Base-by-base conservation (phyloP, 1,140 invertebrate genomes). In the Apis florea region DNA sequence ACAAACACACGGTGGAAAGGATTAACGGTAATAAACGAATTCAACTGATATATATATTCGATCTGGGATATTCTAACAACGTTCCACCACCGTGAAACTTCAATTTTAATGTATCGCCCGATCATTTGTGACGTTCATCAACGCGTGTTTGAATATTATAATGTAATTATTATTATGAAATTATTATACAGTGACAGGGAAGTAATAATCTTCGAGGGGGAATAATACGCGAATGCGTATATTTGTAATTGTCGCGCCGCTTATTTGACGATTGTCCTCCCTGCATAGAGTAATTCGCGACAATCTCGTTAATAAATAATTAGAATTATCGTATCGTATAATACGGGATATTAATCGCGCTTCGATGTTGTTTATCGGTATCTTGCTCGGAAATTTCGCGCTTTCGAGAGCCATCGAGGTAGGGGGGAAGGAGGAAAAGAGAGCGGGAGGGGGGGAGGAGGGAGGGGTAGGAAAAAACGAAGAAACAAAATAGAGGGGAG, bases 221-320 rank as follows among this genome's bases (percentile, higher is more conserved):
- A 53, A 83, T 83, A 85, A 86, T 86, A 40, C 31, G 70, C 63
- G 63, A 79, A 64, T 59, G 73, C 63, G 73, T 2, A 2, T 40
- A 40, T 76, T 79, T 74, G 85, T 82, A 81, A 86, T 85, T 79
- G 85, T 77, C 85, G 79, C 81, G 82, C 83, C 84, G 80, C 61
- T 58, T 73, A 66, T 88, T 86, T 82, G 82, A 82, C 64, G 72
- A 82, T 79, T 82, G 83, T 58, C 74, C 56, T 58, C 74, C 56
- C 59, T 61, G 31, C 21, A 51, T n/a, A 21, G 15, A 54, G 53
- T 79, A 83, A 86, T 86, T 86, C 82, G 68, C 80, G 74, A 83
- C 70, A 69, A 70, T 56, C 77, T 17, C 67, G 73, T 88, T 83
- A 88, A 90, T 89, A 90, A 90, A 90, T 87, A 86, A 86, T 79